Percentiles rank a stretch among this genome's conserved stretches.
These are phyloP conservation scores for Orbicella faveolata DNA, from an alignment of 64 coral and sea anemone species.

Conservation along the genomic window DNA sequence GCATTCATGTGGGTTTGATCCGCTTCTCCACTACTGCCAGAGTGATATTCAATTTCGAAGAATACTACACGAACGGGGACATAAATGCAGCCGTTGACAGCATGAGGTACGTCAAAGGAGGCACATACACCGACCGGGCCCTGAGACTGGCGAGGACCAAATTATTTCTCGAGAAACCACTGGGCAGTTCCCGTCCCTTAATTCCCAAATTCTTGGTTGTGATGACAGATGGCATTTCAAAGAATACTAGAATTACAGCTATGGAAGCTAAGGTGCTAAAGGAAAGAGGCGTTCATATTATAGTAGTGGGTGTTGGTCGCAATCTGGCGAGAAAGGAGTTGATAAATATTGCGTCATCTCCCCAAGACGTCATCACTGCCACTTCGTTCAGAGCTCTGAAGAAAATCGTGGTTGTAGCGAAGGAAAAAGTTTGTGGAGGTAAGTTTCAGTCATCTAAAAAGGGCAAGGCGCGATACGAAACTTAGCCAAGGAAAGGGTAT, in stretches of 20 bases:
- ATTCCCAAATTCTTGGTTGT: constrained; percentile 49
- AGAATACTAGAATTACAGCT: neutral
- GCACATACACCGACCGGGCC: constrained; percentile 50
- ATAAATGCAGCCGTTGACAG: constrained; percentile 45
- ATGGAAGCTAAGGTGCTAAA: constrained; percentile 20
- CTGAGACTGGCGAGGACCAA: constrained; percentile 36
- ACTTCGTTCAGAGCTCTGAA: constrained; percentile 41
- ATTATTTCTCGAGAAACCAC: constrained; percentile 20
- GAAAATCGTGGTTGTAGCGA: constrained; percentile 32
- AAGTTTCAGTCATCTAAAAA: neutral
- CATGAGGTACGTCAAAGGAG: constrained; percentile 49
- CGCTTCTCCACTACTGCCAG: constrained; percentile 45
- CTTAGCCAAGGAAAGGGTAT: too few relatives aligned
- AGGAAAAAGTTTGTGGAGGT: constrained; percentile 60
- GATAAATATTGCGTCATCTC: constrained; percentile 5
- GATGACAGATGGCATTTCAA: constrained; percentile 55
- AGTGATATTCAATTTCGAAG: constrained; percentile 48
- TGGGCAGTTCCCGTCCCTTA: neutral
- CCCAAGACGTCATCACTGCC: constrained; percentile 30
- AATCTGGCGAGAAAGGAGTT: constrained; percentile 4
- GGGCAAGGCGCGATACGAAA: too few relatives aligned
- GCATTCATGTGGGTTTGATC: constrained; percentile 63
- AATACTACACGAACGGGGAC: constrained; percentile 10
- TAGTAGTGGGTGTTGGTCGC: constrained; percentile 48
- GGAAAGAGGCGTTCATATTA: constrained; percentile 30